phyloP scores from a whole-genome alignment of 35 echinoderm and acorn worm genomes.

The Anneissia japonica region DNA sequence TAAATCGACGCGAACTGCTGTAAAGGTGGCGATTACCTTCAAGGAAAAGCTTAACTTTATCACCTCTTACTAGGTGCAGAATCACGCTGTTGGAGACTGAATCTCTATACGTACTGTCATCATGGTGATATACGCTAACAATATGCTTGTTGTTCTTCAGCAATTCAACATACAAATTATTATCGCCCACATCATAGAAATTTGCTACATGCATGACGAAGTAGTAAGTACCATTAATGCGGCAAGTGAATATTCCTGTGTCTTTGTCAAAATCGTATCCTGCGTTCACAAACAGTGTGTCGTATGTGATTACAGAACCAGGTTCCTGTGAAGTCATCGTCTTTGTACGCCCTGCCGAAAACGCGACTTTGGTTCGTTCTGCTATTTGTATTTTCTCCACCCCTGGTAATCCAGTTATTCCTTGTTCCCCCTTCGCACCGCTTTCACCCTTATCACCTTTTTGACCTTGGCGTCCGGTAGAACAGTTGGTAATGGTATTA shows the following conservation, averaged over 20 bases:
- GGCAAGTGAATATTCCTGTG: slow-evolving; percentile 50
- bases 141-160: slow-evolving; percentile 70
- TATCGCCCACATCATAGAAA: slow-evolving; percentile 57
- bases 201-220: slow-evolving; percentile 82
- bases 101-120: slow-evolving; percentile 80
- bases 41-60: slow-evolving; percentile 71
- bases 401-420: background rate
- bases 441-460: slow-evolving; percentile 41
- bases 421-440: slow-evolving; percentile 3
- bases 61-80: slow-evolving; percentile 55
- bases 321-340: slow-evolving; percentile 48
- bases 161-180: slow-evolving; percentile 69
- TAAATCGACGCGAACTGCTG: slow-evolving; percentile 68
- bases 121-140: slow-evolving; percentile 73
- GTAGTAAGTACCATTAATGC: slow-evolving; percentile 89
- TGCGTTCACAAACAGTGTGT: slow-evolving; percentile 63
- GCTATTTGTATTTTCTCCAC: background rate
- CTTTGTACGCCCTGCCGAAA: slow-evolving; percentile 57
- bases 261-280: slow-evolving; percentile 75
- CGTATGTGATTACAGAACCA: slow-evolving; percentile 48
- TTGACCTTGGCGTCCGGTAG: slow-evolving; percentile 10
- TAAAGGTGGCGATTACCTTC: slow-evolving; percentile 76
- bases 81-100: slow-evolving; percentile 69
- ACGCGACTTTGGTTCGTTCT: slow-evolving; percentile 55
- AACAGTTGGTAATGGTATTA: background rate